Percentiles rank a stretch among this genome's conserved stretches.
Evolutionary conservation across 1,140 invertebrate genomes (phyloP).

Genomic region (Sitophilus oryzae): DNA sequence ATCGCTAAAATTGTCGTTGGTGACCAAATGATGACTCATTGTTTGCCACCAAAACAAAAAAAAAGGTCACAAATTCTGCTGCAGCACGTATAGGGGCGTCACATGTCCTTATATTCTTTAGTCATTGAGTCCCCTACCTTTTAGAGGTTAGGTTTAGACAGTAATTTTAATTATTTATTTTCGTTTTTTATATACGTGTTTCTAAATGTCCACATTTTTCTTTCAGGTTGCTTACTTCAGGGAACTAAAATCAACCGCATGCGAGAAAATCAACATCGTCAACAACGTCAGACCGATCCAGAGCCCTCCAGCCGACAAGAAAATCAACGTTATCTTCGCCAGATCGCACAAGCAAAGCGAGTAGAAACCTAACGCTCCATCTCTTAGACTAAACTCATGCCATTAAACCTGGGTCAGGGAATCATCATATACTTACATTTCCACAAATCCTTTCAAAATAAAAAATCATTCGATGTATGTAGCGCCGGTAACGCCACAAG

Average conservation of each 20-base stretch:
- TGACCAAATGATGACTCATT: too few species aligned
- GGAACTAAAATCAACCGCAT: conserved; percentile 38
- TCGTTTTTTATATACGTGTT: too few species aligned
- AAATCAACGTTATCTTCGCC: conserved; percentile 39
- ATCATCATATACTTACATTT: not conserved
- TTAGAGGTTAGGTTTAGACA: too few species aligned
- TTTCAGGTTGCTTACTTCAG: conserved; percentile 40
- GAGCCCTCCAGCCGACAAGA: conserved; percentile 31
- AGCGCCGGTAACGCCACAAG: not conserved
- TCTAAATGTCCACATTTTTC: too few species aligned
- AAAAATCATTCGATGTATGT: not conserved
- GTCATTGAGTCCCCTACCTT: too few species aligned
- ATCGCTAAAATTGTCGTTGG: too few species aligned
- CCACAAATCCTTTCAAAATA: not conserved
- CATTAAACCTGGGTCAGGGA: not conserved
- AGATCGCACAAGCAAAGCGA: conserved; percentile 36
- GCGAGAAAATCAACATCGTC: conserved; percentile 35
- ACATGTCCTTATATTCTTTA: too few species aligned
- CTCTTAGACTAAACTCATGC: conserved; percentile 1
- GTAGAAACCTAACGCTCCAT: conserved; percentile 11
- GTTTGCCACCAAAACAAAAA: too few species aligned
- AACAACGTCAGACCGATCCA: conserved; percentile 42
- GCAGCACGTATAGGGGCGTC: too few species aligned
- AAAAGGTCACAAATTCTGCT: too few species aligned
- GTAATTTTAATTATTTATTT: too few species aligned